Conservation (phyloP, 2,888 invertebrate genomes). For the Catocala fraxini region DNA sequence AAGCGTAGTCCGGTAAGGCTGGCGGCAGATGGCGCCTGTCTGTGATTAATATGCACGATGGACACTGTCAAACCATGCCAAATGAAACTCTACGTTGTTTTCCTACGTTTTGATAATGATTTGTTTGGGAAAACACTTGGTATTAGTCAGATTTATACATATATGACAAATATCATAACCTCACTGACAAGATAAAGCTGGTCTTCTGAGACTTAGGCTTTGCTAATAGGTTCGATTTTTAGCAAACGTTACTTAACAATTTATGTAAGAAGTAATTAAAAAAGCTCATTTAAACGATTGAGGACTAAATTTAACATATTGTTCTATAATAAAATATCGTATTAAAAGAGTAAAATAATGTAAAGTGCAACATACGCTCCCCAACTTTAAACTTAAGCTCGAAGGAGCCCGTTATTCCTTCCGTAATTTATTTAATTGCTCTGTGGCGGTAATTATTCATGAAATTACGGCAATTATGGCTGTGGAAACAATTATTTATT, state of each 20-base stretch:
- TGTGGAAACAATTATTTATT: constrained; percentile 87
- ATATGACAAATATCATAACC: too few relatives aligned
- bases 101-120: constrained; percentile 52
- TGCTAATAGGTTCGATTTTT: too few relatives aligned
- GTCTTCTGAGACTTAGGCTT: too few relatives aligned
- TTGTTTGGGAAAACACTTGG: constrained; percentile 25
- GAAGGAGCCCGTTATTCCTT: constrained; percentile 84
- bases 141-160: not conserved
- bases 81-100: constrained; percentile 60
- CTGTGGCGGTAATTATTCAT: constrained; percentile 87
- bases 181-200: too few relatives aligned
- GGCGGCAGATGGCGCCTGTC: constrained; percentile 70
- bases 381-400: constrained; percentile 83
- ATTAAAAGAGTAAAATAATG: constrained; percentile 61
- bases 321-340: too few relatives aligned
- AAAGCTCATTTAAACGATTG: too few relatives aligned
- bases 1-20: constrained; percentile 59
- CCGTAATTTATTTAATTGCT: constrained; percentile 87
- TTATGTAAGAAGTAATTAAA: too few relatives aligned
- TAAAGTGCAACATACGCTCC: constrained; percentile 76
- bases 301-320: too few relatives aligned
- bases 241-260: too few relatives aligned
- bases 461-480: constrained; percentile 88
- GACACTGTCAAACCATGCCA: constrained; percentile 62
- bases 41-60: constrained; percentile 84